phyloP scores from a whole-genome alignment of 2,888 invertebrate genomes.

The Anthrax anthrax region DNA sequence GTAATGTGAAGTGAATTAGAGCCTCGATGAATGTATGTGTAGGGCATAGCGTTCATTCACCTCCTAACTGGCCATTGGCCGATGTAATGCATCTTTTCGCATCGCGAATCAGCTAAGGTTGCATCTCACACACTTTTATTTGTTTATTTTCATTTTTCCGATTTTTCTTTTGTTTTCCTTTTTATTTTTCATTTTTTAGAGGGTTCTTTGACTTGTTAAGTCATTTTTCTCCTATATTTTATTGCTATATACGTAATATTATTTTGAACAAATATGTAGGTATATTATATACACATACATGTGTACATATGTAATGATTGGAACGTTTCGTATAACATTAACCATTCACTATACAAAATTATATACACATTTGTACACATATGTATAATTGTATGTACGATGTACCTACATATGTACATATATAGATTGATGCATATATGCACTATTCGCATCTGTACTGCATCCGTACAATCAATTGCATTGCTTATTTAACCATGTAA shows the following conservation, averaged over 20 bases:
- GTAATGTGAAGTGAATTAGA: neutral
- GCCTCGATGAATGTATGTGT: conserved; percentile 13
- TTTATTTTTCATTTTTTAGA: neutral
- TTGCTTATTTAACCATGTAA: too few relatives aligned
- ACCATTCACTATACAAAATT: too few relatives aligned
- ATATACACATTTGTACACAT: neutral
- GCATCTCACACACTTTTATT: conserved; percentile 6
- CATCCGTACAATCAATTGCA: too few relatives aligned
- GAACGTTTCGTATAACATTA: too few relatives aligned
- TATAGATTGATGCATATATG: too few relatives aligned
- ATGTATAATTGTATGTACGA: neutral
- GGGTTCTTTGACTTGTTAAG: conserved; percentile 8
- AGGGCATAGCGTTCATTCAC: conserved; percentile 21
- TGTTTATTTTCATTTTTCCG: conserved; percentile 8
- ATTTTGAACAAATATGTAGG: too few relatives aligned
- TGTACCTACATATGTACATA: too few relatives aligned
- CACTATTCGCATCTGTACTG: too few relatives aligned
- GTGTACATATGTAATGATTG: too few relatives aligned
- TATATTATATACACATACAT: neutral
- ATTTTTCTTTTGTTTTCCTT: conserved; percentile 8
- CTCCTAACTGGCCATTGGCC: conserved; percentile 22
- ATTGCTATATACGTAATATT: too few relatives aligned
- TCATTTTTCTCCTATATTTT: conserved; percentile 9
- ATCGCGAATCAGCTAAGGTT: neutral
- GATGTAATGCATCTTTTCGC: conserved; percentile 9